Evolutionary conservation across 2,888 invertebrate genomes (phyloP).

Genomic region (Lissonota sp.): DNA sequence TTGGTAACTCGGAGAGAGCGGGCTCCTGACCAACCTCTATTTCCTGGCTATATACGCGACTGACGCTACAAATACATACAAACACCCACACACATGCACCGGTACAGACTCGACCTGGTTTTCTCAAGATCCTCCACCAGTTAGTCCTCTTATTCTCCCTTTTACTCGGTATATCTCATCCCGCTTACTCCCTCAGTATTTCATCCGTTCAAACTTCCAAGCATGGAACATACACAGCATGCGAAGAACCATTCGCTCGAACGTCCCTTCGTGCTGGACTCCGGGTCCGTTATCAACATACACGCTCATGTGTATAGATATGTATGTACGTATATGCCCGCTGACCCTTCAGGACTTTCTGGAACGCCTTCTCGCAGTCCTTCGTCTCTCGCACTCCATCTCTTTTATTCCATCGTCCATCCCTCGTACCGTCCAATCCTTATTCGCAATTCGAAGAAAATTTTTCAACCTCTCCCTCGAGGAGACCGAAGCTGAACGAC

Average conservation of each 20-base stretch:
- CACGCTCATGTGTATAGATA: not conserved
- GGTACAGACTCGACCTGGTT: conserved; percentile 59
- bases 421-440: conserved; percentile 43
- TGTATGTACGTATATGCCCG: conserved; percentile 14
- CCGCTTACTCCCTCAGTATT: conserved; percentile 43
- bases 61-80: conserved; percentile 27
- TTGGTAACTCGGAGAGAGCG: conserved; percentile 41
- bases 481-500: conserved; percentile 44
- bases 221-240: conserved; percentile 39
- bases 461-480: conserved; percentile 48
- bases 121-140: conserved; percentile 56
- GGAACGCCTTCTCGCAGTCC: conserved; percentile 1
- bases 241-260: conserved; percentile 53
- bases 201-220: conserved; percentile 46
- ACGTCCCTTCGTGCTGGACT: conserved; percentile 40
- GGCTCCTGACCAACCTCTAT: conserved; percentile 62
- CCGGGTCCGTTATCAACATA: conserved; percentile 23
- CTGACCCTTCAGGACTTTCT: conserved; percentile 39
- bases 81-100: not conserved
- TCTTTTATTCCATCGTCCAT: not conserved
- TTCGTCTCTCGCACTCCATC: not conserved
- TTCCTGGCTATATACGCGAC: conserved; percentile 39
- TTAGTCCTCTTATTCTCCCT: conserved; percentile 26
- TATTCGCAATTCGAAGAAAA: conserved; percentile 51
- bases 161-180: conserved; percentile 30